Evolutionary conservation across 2,888 invertebrate genomes (phyloP).

Genomic region (Cheilosia vernalis): DNA sequence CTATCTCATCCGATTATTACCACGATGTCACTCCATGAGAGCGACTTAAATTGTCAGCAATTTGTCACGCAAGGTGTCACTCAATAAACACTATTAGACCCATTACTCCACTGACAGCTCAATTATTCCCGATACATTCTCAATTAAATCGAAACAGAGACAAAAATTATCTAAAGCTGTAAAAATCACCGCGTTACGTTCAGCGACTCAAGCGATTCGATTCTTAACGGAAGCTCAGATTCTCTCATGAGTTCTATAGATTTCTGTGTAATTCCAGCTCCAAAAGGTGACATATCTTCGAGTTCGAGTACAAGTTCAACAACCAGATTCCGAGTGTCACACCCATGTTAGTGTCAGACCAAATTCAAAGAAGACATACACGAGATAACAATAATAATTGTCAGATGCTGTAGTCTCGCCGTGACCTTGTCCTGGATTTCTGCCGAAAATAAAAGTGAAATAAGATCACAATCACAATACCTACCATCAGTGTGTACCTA

Average conservation of each 20-base stretch:
- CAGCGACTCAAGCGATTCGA: conserved; percentile 3
- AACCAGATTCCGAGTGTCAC: conserved; percentile 48
- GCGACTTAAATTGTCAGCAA: conserved; percentile 39
- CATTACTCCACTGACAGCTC: conserved; percentile 33
- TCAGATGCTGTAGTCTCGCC: conserved; percentile 26
- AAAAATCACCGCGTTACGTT: conserved; percentile 21
- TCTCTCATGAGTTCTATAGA: background rate
- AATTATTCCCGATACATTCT: conserved; percentile 34
- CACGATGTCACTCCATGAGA: conserved; percentile 11
- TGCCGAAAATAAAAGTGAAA: conserved; percentile 71
- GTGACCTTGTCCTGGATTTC: conserved; percentile 70
- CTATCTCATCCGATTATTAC: conserved; percentile 52
- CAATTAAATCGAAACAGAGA: background rate
- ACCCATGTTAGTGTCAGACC: conserved; percentile 57
- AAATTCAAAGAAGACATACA: conserved; percentile 23
- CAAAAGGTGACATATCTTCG: conserved; percentile 19
- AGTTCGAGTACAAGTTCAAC: conserved; percentile 46
- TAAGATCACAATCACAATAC: conserved; percentile 64
- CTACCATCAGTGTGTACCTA: background rate
- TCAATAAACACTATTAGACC: conserved; percentile 3
- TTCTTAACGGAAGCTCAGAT: conserved; percentile 14
- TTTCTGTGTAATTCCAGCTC: background rate
- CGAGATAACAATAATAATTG: background rate
- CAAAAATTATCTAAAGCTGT: background rate
- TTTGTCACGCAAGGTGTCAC: conserved; percentile 13